Percentiles rank a stretch among this genome's conserved stretches.
These are phyloP conservation scores for Labeo rohita DNA, from an alignment of 2,113 vertebrate species.

Conservation along the genomic window DNA sequence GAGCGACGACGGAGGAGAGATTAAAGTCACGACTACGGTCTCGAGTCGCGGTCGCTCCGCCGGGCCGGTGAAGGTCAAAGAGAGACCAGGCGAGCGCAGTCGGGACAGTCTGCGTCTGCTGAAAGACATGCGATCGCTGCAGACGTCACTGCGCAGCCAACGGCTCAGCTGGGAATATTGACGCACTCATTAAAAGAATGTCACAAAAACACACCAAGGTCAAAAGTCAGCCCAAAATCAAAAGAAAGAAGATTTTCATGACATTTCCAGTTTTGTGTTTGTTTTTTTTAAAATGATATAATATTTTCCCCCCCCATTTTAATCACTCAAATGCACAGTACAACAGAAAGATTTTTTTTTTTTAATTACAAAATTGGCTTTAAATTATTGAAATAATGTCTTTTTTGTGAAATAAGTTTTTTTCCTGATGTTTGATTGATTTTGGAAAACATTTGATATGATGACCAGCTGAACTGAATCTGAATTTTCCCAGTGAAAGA, in stretches of 20 bases:
- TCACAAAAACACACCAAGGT: not conserved
- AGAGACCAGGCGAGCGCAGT: constrained; percentile 85
- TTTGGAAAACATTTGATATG: not conserved
- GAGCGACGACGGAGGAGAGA: constrained; percentile 56
- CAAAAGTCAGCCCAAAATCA: not conserved
- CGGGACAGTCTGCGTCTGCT: constrained; percentile 86
- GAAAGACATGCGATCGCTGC: constrained; percentile 91
- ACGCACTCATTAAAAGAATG: not conserved
- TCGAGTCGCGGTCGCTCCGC: constrained; percentile 74
- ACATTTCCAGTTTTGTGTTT: not conserved
- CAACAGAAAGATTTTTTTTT: no score
- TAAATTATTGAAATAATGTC: not conserved
- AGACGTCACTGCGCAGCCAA: constrained; percentile 81
- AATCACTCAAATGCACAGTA: no score
- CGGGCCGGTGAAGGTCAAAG: constrained; percentile 68
- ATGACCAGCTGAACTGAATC: not conserved
- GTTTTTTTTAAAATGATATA: not conserved
- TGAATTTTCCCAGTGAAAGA: not conserved
- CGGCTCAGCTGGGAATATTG: constrained; percentile 43
- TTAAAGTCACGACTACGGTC: constrained; percentile 50
- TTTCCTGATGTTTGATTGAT: not conserved
- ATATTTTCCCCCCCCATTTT: no score
- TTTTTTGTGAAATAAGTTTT: not conserved
- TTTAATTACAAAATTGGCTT: no score
- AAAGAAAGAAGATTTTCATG: not conserved